These are phyloP conservation scores for Clupea harengus DNA, from an alignment of 2,113 vertebrate genomes.

Conservation along the genomic window DNA sequence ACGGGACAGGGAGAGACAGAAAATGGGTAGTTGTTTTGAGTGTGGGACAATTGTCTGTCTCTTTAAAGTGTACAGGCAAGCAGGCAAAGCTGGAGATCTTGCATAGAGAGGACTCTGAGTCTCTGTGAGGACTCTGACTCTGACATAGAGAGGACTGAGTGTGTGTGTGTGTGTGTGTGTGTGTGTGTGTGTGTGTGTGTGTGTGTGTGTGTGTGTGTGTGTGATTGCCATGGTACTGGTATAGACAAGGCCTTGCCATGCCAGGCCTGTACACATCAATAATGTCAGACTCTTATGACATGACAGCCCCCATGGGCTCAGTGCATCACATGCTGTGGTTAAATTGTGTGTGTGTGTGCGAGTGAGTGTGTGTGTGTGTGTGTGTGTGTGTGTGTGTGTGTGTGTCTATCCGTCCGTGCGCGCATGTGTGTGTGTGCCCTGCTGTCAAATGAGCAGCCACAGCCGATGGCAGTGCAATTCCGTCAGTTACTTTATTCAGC, in stretches of 20 bases:
- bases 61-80: neutral
- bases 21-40: neutral
- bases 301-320: neutral
- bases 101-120: neutral
- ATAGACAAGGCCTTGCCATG: constrained; percentile 18
- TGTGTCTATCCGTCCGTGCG: neutral
- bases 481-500: constrained; percentile 21
- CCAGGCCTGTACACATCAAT: constrained; percentile 29
- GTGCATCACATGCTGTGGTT: neutral
- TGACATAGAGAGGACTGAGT: no score
- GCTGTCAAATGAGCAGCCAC: constrained; percentile 36
- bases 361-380: neutral
- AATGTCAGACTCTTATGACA: neutral
- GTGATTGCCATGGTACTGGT: constrained; percentile 25
- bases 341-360: neutral
- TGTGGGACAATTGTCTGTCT: neutral
- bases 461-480: constrained; percentile 28
- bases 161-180: neutral
- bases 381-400: neutral
- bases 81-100: neutral
- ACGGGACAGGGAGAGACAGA: neutral
- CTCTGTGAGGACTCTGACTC: no score
- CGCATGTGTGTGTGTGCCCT: constrained; percentile 2
- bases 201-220: constrained; percentile 32
- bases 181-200: neutral